Conservation (phyloP, 2,113 vertebrate genomes). For the Cyanoderma ruficeps region DNA sequence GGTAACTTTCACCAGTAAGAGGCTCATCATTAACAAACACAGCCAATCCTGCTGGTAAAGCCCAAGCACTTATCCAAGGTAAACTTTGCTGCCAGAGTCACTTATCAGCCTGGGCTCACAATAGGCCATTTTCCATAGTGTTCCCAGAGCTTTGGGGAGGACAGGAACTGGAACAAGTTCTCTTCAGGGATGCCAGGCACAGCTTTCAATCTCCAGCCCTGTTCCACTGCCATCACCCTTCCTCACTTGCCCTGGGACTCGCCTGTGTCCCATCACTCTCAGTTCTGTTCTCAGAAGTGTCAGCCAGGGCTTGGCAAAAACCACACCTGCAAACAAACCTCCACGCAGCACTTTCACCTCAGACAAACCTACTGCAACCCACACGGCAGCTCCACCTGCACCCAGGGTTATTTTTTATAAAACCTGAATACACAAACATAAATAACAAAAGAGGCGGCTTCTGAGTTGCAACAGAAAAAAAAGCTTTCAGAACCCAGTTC, state of each 20-base stretch:
- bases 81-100: background rate
- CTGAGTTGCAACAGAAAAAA: background rate
- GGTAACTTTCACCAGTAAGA: background rate
- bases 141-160: background rate
- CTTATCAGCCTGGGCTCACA: background rate
- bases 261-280: background rate
- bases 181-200: background rate
- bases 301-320: background rate
- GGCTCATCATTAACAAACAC: background rate
- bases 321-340: background rate
- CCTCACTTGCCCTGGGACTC: fast-evolving
- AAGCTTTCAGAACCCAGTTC: background rate
- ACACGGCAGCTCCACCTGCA: background rate
- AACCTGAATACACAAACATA: background rate
- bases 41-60: background rate
- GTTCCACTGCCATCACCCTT: fast-evolving
- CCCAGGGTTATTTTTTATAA: background rate
- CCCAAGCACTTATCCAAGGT: background rate
- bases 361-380: background rate
- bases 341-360: background rate
- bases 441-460: background rate
- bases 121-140: background rate
- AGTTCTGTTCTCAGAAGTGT: background rate
- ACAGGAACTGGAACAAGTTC: background rate
- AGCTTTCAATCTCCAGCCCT: background rate